Conservation (phyloP, 2,888 invertebrate genomes). For the Pyrochroa serraticornis region DNA sequence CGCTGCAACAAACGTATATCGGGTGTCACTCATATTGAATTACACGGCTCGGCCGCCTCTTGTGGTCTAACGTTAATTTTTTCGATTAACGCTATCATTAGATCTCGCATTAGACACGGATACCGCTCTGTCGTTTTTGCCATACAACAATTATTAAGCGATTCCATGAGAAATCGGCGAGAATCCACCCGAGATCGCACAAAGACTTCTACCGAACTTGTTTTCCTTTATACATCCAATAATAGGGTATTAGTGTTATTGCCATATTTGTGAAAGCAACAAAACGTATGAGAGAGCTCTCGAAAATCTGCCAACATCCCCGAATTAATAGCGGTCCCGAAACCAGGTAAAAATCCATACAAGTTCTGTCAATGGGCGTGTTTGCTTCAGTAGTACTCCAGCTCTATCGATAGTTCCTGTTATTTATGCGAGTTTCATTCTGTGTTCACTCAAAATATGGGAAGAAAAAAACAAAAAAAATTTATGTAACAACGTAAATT, state of each 20-base stretch:
- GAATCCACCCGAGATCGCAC: neutral
- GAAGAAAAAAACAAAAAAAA: neutral
- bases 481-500: neutral
- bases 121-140: slow-evolving; percentile 13
- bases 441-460: neutral
- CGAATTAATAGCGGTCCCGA: slow-evolving; percentile 23
- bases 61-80: slow-evolving; percentile 22
- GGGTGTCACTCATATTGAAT: slow-evolving; percentile 22
- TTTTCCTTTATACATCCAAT: slow-evolving; percentile 29
- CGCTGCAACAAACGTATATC: slow-evolving; percentile 30
- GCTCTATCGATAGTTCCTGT: slow-evolving; percentile 13
- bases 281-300: slow-evolving; percentile 30
- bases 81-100: slow-evolving; percentile 2
- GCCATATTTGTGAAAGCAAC: slow-evolving; percentile 28
- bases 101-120: slow-evolving; percentile 9
- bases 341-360: slow-evolving; percentile 33
- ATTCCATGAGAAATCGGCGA: slow-evolving; percentile 22
- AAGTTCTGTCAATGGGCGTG: slow-evolving; percentile 20
- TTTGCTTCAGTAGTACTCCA: slow-evolving; percentile 12
- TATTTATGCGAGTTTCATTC: slow-evolving; percentile 27
- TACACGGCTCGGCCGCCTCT: slow-evolving; percentile 24
- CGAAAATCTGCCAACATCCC: slow-evolving; percentile 19
- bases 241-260: slow-evolving; percentile 36
- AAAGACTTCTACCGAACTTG: slow-evolving; percentile 20
- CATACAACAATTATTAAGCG: slow-evolving; percentile 2